Base-by-base conservation (phyloP, 23 tunicate genomes). In the Clavelina lepadiformis region DNA sequence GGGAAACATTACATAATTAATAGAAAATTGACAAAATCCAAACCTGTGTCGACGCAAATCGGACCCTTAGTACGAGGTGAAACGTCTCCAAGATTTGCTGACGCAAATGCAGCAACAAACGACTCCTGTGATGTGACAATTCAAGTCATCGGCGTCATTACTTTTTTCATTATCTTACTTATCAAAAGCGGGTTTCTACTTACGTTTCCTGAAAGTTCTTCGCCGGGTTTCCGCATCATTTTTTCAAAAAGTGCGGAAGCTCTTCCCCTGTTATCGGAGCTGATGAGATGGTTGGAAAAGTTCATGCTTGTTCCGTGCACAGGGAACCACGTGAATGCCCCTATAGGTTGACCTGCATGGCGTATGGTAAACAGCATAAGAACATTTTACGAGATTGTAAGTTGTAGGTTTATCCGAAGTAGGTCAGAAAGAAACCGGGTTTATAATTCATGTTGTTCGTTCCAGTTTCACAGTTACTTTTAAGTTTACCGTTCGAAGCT, bases 31-130 rank as follows among this genome's bases (percentile, higher is more conserved):
- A 63, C 49, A 2, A 1, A 65, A 4, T 25, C 28, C 78, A 28
- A 25, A 81, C 97, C 97, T 31, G 86, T 38, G 35, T 93, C 86
- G 30, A 83, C 51, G 65, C 98, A 93, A 24, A 68, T 93, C 18
- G 93, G 80, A 21, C 98, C 98, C 38, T 79, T 74, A 1, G 93
- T 83, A 27, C 94, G 95, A 8, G 98, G 98, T 2, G 93, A 83
- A 33, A 93, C 98, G 51, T 93, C 98, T 18, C 98, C 98, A 1
- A 93, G 83, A 38, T 91, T 91, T 34, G 91, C 92, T 38, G 91
- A 88, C 11, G 98, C 98, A 50, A 91, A 91, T 11, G 98, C 92
- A 11, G 75, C 98, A 6, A 91, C 98, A 44, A 56, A 91, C n/a
- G 83, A 71, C 46, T 77, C 81, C 91, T 82, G 74, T 23, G 28